A percentile compares a stretch with the other conserved stretches of the same genome.
These are phyloP conservation scores for Tetragnatha versicolor DNA, from an alignment of 1,140 invertebrate species.

Conservation along the genomic window DNA sequence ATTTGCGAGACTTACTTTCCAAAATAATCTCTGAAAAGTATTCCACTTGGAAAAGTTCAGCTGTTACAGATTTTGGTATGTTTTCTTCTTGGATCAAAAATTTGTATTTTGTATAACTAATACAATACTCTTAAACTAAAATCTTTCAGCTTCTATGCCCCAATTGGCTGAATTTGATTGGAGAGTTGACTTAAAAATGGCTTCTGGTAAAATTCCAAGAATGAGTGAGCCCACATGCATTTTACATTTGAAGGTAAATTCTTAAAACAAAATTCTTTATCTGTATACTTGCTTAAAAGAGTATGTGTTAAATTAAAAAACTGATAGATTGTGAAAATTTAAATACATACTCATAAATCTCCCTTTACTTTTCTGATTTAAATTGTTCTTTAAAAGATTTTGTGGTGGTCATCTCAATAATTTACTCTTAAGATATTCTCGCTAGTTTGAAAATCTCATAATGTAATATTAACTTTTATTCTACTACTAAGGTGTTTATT, in stretches of 20 bases:
- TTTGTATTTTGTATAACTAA: not conserved
- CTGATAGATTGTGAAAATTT: no score
- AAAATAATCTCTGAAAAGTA: slow-evolving; percentile 47
- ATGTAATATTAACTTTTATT: not conserved
- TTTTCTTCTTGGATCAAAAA: not conserved
- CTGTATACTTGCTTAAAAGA: not conserved
- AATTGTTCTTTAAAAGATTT: no score
- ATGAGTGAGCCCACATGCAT: slow-evolving; percentile 54
- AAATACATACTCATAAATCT: no score
- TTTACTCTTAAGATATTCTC: no score
- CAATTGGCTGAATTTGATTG: slow-evolving; percentile 53
- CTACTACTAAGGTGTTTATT: not conserved
- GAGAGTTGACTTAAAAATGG: slow-evolving; percentile 56
- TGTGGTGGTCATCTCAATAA: no score
- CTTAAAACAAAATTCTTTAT: not conserved
- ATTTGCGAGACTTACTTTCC: slow-evolving; percentile 40
- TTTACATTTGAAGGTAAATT: slow-evolving; percentile 48
- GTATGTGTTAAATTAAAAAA: no score
- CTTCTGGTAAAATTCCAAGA: slow-evolving; percentile 41
- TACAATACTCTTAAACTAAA: not conserved
- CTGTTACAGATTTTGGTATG: slow-evolving; percentile 28
- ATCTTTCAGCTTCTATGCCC: slow-evolving; percentile 47
- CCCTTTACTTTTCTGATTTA: no score
- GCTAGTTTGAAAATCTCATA: no score
- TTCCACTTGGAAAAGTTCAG: slow-evolving; percentile 30